phyloP scores from a whole-genome alignment of 2,888 invertebrate genomes.

The Cistogaster globosa region DNA sequence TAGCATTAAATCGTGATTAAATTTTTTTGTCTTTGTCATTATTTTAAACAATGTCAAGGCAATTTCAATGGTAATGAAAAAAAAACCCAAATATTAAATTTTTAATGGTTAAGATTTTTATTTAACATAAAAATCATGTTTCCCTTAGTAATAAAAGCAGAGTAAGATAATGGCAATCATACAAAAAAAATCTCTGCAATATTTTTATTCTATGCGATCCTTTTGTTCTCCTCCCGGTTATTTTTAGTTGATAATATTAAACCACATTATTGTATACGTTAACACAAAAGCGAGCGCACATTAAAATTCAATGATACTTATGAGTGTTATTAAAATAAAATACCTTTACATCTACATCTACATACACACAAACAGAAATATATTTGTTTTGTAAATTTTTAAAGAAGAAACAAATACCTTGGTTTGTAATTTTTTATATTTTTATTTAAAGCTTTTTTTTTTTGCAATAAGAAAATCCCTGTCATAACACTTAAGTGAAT shows the following conservation, averaged over 20 bases:
- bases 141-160: too few species aligned
- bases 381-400: constrained; percentile 8
- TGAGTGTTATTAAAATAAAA: constrained; percentile 49
- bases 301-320: constrained; percentile 50
- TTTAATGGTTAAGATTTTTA: too few species aligned
- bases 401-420: not conserved
- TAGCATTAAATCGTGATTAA: too few species aligned
- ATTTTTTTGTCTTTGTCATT: too few species aligned
- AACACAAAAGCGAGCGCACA: constrained; percentile 22
- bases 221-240: constrained; percentile 11
- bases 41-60: too few species aligned
- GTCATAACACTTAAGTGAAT: constrained; percentile 12
- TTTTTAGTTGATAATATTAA: constrained; percentile 39
- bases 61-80: too few species aligned
- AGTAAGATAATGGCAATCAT: constrained; percentile 14
- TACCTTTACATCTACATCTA: not conserved
- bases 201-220: not conserved
- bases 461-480: constrained; percentile 1
- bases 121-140: too few species aligned
- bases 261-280: constrained; percentile 5
- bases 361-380: not conserved
- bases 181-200: not conserved
- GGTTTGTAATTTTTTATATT: not conserved
- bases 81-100: too few species aligned
- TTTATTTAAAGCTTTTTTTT: not conserved